Evolutionary conservation across 2,888 invertebrate species (phyloP).

Genomic region (Polydrusus pterygomalis): DNA sequence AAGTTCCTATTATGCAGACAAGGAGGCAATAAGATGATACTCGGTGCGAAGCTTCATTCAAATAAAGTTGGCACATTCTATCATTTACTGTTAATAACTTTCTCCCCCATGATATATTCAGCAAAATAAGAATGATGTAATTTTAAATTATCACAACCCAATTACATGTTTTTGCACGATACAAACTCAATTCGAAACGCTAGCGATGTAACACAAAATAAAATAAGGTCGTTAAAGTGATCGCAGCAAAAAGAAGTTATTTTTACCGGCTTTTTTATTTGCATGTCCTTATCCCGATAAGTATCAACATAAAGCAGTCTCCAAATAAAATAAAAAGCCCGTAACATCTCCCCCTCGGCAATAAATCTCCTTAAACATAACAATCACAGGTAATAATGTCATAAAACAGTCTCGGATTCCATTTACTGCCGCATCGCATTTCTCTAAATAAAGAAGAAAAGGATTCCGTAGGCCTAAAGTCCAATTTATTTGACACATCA

Average conservation of each 20-base stretch:
- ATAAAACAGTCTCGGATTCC: conserved; percentile 69
- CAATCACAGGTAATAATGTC: conserved; percentile 72
- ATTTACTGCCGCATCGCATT: conserved; percentile 63
- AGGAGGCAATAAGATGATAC: no score
- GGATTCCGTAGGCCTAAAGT: conserved; percentile 58
- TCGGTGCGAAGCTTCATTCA: no score
- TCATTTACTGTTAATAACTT: no score
- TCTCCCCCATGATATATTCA: no score
- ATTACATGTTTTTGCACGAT: conserved; percentile 34
- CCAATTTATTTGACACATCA: conserved; percentile 72
- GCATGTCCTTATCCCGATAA: conserved; percentile 58
- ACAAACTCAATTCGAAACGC: conserved; percentile 43
- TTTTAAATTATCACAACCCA: conserved; percentile 11
- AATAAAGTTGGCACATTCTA: no score
- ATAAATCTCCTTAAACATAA: conserved; percentile 70
- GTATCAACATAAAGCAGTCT: conserved; percentile 57
- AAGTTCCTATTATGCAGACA: no score
- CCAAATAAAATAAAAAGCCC: conserved; percentile 61
- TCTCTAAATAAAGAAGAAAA: conserved; percentile 64
- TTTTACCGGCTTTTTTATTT: conserved; percentile 53
- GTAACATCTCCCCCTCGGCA: conserved; percentile 60
- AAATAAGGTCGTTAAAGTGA: conserved; percentile 53
- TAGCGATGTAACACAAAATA: conserved; percentile 35
- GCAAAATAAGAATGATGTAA: no score
- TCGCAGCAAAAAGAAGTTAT: conserved; percentile 45